A percentile compares a stretch with the other conserved stretches of the same genome.
These are phyloP conservation scores for Epinephelus awoara DNA, from an alignment of 2,797 vertebrate species.

Conservation along the genomic window DNA sequence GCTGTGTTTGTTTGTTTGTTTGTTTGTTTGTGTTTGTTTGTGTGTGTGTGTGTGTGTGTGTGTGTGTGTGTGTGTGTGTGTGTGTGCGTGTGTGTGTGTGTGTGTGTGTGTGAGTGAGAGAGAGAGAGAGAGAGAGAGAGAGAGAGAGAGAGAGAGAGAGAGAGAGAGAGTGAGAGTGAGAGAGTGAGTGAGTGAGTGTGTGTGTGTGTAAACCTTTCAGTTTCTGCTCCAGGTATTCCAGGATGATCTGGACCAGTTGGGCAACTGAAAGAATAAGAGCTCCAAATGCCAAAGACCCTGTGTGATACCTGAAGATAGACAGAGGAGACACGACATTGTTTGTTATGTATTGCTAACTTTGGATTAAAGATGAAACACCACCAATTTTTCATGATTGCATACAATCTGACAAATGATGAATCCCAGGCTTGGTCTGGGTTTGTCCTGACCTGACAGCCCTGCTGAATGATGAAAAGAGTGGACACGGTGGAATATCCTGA, in stretches of 20 bases:
- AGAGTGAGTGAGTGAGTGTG: no score
- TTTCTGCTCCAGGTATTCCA: conserved; percentile 92
- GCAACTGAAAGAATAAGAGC: conserved; percentile 90
- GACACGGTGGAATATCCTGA: conserved; percentile 89
- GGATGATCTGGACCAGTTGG: conserved; percentile 87
- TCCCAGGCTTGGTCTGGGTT: not conserved
- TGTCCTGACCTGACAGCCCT: conserved; percentile 88
- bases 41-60: not conserved
- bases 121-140: no score
- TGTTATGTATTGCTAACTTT: not conserved
- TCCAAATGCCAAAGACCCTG: conserved; percentile 94
- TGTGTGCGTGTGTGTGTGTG: no score
- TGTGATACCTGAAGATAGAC: conserved; percentile 89
- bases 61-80: not conserved
- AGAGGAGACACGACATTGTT: not conserved
- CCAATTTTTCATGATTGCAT: no score
- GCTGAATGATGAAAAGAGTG: conserved; percentile 89
- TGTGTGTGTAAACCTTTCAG: conserved; percentile 84
- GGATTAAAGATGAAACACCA: not conserved
- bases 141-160: no score
- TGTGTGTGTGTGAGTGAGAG: no score
- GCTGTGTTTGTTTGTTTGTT: not conserved
- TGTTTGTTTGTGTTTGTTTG: not conserved
- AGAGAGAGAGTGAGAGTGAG: no score
- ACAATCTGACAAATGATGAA: not conserved